Evolutionary conservation across 2,888 invertebrate genomes (phyloP).

Genomic region (Drosophila rellima): DNA sequence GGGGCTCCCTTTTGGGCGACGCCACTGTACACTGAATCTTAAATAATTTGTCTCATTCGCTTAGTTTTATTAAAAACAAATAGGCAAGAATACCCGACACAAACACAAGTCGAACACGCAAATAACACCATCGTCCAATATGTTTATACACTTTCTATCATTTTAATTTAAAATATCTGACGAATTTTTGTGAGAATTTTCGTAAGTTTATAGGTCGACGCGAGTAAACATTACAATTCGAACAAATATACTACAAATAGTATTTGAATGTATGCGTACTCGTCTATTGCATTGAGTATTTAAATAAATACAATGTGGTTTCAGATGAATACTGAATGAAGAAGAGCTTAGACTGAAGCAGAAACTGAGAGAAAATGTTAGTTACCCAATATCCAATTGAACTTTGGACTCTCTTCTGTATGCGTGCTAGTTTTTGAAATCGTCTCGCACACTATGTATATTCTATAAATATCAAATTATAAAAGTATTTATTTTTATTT

Average conservation of each 20-base stretch:
- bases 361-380: slow-evolving; percentile 19
- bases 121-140: slow-evolving; percentile 23
- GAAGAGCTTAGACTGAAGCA: slow-evolving; percentile 31
- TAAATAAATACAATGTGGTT: slow-evolving; percentile 14
- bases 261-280: neutral
- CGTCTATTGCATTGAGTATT: slow-evolving; percentile 6
- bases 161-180: slow-evolving; percentile 59
- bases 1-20: neutral
- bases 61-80: slow-evolving; percentile 55
- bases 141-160: slow-evolving; percentile 52
- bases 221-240: slow-evolving; percentile 33
- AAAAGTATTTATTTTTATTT: slow-evolving; percentile 46
- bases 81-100: slow-evolving; percentile 33
- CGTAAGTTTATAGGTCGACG: slow-evolving; percentile 34
- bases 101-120: slow-evolving; percentile 1
- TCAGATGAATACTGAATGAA: slow-evolving; percentile 32
- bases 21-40: slow-evolving; percentile 42
- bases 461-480: slow-evolving; percentile 68
- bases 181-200: slow-evolving; percentile 50
- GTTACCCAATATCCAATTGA: slow-evolving; percentile 42
- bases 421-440: slow-evolving; percentile 11
- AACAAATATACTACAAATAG: slow-evolving; percentile 9
- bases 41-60: slow-evolving; percentile 40
- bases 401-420: slow-evolving; percentile 33
- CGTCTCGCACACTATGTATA: slow-evolving; percentile 18